These are phyloP conservation scores for Drosophila trapezifrons DNA, from an alignment of 1,140 invertebrate species.

Conservation along the genomic window DNA sequence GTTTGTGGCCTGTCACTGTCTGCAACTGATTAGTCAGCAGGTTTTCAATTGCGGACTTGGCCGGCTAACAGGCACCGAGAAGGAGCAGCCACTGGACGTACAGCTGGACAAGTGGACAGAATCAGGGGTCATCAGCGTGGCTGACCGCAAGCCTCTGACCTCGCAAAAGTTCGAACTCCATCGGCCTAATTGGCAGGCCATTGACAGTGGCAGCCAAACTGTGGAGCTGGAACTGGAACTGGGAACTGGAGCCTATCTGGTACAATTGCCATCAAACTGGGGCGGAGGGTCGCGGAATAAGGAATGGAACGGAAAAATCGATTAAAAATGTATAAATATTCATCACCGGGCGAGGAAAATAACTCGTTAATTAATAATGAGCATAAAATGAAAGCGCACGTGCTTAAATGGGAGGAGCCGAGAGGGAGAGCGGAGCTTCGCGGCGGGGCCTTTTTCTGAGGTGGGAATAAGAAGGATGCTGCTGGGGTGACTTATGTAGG, in stretches of 20 bases:
- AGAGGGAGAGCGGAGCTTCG: too few species aligned
- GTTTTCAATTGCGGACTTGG: slow-evolving; percentile 38
- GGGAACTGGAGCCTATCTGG: neutral
- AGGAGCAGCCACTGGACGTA: slow-evolving; percentile 13
- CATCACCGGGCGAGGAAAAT: slow-evolving; percentile 68
- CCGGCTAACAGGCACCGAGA: slow-evolving; percentile 5
- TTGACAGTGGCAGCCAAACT: neutral
- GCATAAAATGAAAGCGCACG: slow-evolving; percentile 74
- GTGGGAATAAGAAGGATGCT: slow-evolving; percentile 1
- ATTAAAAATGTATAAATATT: slow-evolving; percentile 79
- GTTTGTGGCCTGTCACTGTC: slow-evolving; percentile 51
- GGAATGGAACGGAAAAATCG: slow-evolving; percentile 53
- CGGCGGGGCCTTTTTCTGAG: neutral
- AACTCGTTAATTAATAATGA: slow-evolving; percentile 81
- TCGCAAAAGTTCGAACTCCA: slow-evolving; percentile 25
- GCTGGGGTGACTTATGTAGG: slow-evolving; percentile 6
- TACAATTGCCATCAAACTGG: slow-evolving; percentile 11
- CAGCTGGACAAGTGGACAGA: slow-evolving; percentile 4
- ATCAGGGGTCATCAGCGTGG: neutral
- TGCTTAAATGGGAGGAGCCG: slow-evolving; percentile 35
- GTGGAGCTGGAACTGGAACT: too few species aligned
- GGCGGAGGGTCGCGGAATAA: neutral
- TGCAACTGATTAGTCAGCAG: slow-evolving; percentile 73
- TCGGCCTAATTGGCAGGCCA: slow-evolving; percentile 23
- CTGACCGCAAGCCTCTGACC: slow-evolving; percentile 38